Evolutionary conservation across 92 coral and sea anemone genomes (phyloP), one percentile per base, ranked within the genome.

Genomic region (Metridium senile): DNA sequence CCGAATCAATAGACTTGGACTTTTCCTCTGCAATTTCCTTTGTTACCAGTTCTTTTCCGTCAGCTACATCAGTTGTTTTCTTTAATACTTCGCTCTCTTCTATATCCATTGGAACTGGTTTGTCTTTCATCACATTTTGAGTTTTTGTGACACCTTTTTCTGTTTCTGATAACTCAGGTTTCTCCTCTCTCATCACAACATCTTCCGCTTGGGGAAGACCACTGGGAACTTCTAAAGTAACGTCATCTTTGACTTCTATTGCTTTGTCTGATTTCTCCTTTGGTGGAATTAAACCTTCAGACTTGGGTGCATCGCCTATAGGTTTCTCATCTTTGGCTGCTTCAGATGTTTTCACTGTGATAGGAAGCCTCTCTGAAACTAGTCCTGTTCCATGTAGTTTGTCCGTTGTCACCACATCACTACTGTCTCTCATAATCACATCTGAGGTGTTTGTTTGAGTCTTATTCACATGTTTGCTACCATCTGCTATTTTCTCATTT

Each of bases 121-220:
- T 54, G 1, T 68, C 56, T 43, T 68, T 32, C 1, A 9, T 25
- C 1, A 19, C 39, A 9, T 19, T 34, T 20, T 68, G 1, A 3
- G 32, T 54, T 20, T 68, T 53, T 2, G 34, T 21, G 10, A 20
- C 22, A 2, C 2, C 68, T 10, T 33, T 70, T 26, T 70, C 34
- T 26, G 43, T 52, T 11, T 26, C 7, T 66, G 28, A 13, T 29
- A 9, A 19, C 31, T 11, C 27, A 59, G 1, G 59, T 25, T 43
- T 49, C 13, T 70, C 34, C 53, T 49, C 29, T 4, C 8, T 22
- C 74, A 70, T 63, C 18, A 62, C 74, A 21, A 22, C n/a, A 62
- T 66, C 79, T 45, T 54, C 71, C 1, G 34, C 22, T 47, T 56
- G 39, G 32, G 49, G 8, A 39, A 39, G 8, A 39, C 8, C 13